Evolutionary conservation across 2,797 vertebrate genomes (phyloP), one percentile per base, ranked within the genome.

Genomic region (Limnodromus scolopaceus): DNA sequence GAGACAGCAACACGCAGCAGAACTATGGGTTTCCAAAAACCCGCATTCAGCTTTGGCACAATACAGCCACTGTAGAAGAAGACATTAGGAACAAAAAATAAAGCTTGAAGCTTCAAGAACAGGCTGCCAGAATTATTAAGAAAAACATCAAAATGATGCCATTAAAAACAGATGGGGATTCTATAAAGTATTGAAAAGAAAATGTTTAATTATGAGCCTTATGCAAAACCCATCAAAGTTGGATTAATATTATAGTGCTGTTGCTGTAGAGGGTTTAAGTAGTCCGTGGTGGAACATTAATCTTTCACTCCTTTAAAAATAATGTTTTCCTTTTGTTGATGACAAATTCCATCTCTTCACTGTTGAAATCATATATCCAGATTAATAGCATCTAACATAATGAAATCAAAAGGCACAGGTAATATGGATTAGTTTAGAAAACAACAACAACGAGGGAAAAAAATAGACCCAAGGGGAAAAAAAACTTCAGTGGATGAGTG

Each of bases 91-190:
- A 97, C 97, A 97, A 98, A 98, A 98, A 98, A 97, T 94, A 98
- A 96, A 97, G 95, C 97, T 96, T 86, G 96, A 97, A 97, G 97
- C 98, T 98, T 97, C 96, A 97, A 96, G 97, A 98, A 87, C 91
- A 95, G 95, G 94, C 97, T 92, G 98, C 98, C 97, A 98, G 96
- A 97, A 98, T 98, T 98, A 98, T 97, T 97, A 98, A 98, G 97
- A 95, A 98, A 98, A 98, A 98, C 97, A 98, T 98, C 97, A 97
- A 97, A 97, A 97, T 96, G 96, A 98, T 98, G 98, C 98, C 98
- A 98, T 98, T 98, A 98, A 98, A 98, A 98, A 98, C 98, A 98
- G 97, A 98, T 98, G 98, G 97, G 97, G 98, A 98, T 98, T 98
- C 98, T 98, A 97, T 97, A 98, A 98, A 98, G 97, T 96, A 97